Conservation (phyloP, 2,113 vertebrate species). For the Perca flavescens region DNA sequence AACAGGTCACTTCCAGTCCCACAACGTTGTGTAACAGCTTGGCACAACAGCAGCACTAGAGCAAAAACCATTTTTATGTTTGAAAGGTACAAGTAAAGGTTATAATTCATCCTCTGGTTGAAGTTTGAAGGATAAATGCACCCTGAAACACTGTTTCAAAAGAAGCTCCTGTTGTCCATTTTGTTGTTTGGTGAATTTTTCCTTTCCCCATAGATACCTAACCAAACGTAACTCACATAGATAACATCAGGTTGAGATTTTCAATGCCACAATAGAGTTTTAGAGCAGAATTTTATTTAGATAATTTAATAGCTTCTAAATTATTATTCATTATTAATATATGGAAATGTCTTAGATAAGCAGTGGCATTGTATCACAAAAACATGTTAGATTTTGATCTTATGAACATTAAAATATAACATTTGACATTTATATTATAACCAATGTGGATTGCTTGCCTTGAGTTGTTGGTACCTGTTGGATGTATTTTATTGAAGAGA, state of each 20-base stretch:
- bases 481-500: background rate
- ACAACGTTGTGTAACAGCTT: background rate
- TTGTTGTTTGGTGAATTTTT: background rate
- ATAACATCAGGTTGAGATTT: background rate
- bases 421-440: too few relatives aligned
- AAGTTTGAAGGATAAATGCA: background rate
- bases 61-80: slow-evolving; percentile 13
- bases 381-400: too few relatives aligned
- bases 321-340: background rate
- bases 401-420: too few relatives aligned
- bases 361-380: background rate
- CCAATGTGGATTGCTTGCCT: background rate
- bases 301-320: background rate
- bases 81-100: slow-evolving; percentile 11
- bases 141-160: background rate
- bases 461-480: background rate
- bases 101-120: background rate
- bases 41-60: background rate
- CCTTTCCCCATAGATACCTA: background rate
- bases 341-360: background rate
- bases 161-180: background rate
- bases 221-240: background rate
- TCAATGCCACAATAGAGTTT: background rate
- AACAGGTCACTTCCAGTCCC: slow-evolving; percentile 9
- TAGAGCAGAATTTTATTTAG: background rate